Evolutionary conservation across 92 coral and sea anemone genomes (phyloP).

Genomic region (Pocillopora grandis): DNA sequence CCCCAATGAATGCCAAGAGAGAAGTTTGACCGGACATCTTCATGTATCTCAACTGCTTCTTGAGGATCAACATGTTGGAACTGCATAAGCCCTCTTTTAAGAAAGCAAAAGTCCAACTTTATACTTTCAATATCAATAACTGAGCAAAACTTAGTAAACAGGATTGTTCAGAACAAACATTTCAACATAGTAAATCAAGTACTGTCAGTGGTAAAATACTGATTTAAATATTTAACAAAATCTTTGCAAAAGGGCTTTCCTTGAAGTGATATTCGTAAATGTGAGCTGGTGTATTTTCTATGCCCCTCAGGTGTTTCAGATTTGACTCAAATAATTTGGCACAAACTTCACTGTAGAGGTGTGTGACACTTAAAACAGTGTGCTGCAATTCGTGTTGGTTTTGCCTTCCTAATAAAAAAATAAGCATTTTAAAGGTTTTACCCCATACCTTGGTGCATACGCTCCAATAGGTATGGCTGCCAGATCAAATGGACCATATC

Average conservation of each 20-base stretch:
- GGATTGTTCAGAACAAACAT: neutral
- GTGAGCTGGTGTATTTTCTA: too few relatives aligned
- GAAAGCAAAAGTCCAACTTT: neutral
- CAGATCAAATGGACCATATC: slow-evolving; percentile 95
- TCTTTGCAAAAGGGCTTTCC: too few relatives aligned
- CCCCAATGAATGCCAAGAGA: slow-evolving; percentile 99
- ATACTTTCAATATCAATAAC: neutral
- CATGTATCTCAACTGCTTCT: slow-evolving; percentile 84
- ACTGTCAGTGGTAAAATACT: neutral
- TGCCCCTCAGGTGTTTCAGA: too few relatives aligned
- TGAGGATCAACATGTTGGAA: slow-evolving; percentile 88
- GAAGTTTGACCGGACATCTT: slow-evolving; percentile 73
- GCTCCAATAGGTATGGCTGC: slow-evolving; percentile 99
- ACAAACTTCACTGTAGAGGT: too few relatives aligned
- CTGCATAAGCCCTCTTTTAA: slow-evolving; percentile 66
- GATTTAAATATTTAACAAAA: too few relatives aligned
- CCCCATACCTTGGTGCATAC: slow-evolving; percentile 82
- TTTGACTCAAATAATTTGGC: neutral
- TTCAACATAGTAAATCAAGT: neutral
- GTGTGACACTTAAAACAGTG: neutral
- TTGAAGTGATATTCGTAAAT: too few relatives aligned
- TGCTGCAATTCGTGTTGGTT: neutral
- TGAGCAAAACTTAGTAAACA: neutral
- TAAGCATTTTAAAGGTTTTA: neutral
- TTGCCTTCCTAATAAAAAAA: neutral